phyloP scores from a whole-genome alignment of 2,797 vertebrate species.

The Synanceia verrucosa region DNA sequence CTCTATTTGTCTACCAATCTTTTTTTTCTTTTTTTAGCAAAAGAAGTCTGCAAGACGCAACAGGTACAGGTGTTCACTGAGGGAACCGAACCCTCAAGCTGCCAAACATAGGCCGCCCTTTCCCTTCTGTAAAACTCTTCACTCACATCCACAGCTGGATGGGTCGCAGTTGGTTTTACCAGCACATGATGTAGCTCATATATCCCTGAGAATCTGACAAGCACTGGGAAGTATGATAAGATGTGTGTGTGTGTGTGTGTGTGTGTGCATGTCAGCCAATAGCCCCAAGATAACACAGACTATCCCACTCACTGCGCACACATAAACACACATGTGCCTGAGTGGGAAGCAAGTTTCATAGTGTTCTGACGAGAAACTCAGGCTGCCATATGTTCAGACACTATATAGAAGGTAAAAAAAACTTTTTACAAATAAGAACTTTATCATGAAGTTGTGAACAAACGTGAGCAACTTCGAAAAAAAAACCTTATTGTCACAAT shows the following conservation, averaged over 20 bases:
- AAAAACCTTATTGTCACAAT: background rate
- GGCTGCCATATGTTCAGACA: constrained; percentile 45
- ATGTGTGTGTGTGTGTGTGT: background rate
- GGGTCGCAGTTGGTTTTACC: background rate
- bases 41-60: constrained; percentile 2
- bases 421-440: constrained; percentile 9
- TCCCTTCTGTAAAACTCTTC: background rate
- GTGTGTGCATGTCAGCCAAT: background rate
- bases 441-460: constrained; percentile 28
- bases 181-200: constrained; percentile 12
- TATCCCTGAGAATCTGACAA: constrained; percentile 1
- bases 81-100: background rate
- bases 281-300: background rate
- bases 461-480: constrained; percentile 36
- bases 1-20: constrained; percentile 61
- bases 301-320: constrained; percentile 17
- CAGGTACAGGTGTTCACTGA: constrained; percentile 11
- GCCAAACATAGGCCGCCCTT: background rate
- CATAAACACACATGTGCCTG: background rate
- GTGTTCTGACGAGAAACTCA: constrained; percentile 14
- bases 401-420: constrained; percentile 1
- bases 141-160: background rate
- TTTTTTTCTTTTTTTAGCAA: background rate
- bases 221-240: background rate
- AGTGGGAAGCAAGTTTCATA: constrained; percentile 41